phyloP scores from a whole-genome alignment of 2,888 invertebrate genomes.

The Venustoraphidia nigricollis region DNA sequence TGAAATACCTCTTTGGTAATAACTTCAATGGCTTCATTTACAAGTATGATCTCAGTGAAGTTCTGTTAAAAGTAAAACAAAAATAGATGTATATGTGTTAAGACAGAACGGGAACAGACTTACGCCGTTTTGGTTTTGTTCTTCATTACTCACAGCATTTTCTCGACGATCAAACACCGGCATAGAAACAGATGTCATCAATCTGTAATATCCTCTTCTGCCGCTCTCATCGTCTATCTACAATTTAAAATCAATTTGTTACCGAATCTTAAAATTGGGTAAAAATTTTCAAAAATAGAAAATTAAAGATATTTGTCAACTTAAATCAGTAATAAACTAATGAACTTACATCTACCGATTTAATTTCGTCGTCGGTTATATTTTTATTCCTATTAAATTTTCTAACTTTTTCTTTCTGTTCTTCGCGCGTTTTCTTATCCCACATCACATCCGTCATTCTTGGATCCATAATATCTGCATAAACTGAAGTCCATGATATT shows the following conservation, averaged over 20 bases:
- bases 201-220: constrained; percentile 34
- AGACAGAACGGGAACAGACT: background rate
- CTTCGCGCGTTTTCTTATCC: constrained; percentile 67
- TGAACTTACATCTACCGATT: no score
- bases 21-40: constrained; percentile 90
- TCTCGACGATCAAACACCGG: constrained; percentile 82
- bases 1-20: constrained; percentile 78
- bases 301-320: no score
- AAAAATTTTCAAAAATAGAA: no score
- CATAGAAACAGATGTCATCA: constrained; percentile 87
- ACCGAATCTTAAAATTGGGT: no score
- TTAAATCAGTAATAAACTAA: no score
- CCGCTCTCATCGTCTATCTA: no score
- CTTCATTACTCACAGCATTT: constrained; percentile 52
- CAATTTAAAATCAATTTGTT: no score
- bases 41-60: constrained; percentile 89
- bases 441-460: constrained; percentile 83
- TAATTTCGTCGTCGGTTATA: no score
- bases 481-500: constrained; percentile 89
- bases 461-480: constrained; percentile 83
- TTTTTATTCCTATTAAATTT: no score
- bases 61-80: constrained; percentile 43
- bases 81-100: constrained; percentile 1
- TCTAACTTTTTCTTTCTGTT: constrained; percentile 43
- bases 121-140: constrained; percentile 2